A percentile compares a stretch with the other conserved stretches of the same genome.
phyloP scores from a whole-genome alignment of 30 jellyfish, hydroid and myxozoan genomes.

The Cassiopea andromeda region DNA sequence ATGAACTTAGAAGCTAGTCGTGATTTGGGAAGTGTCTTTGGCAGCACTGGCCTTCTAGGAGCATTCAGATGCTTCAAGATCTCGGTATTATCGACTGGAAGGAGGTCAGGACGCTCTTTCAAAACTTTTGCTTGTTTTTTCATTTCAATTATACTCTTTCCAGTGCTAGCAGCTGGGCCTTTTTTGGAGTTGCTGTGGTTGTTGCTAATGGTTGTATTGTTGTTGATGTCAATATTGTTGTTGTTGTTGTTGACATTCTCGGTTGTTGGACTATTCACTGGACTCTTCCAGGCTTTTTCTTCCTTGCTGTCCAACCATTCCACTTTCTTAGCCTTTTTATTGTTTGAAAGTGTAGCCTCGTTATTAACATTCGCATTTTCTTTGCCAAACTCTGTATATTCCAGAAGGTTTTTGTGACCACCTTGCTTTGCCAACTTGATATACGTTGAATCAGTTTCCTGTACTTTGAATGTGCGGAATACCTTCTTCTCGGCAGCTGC shows the following conservation, averaged over 20 bases:
- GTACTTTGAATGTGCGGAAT: constrained; percentile 75
- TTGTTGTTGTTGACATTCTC: constrained; percentile 4
- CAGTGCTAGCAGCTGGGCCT: background rate
- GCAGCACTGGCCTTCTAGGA: constrained; percentile 59
- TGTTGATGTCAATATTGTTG: constrained; percentile 9
- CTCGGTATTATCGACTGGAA: constrained; percentile 64
- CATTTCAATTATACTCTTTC: constrained; percentile 42
- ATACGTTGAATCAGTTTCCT: constrained; percentile 59
- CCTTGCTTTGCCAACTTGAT: constrained; percentile 75
- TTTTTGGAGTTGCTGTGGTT: background rate
- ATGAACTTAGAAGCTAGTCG: constrained; percentile 22
- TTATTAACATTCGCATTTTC: background rate
- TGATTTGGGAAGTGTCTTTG: constrained; percentile 29
- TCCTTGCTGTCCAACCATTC: constrained; percentile 17
- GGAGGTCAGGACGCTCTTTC: constrained; percentile 67
- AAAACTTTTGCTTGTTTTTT: constrained; percentile 30
- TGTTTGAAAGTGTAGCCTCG: background rate
- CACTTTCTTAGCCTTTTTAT: constrained; percentile 14
- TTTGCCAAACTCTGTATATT: constrained; percentile 42
- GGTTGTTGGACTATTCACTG: background rate
- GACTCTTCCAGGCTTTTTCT: background rate
- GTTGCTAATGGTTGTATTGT: background rate
- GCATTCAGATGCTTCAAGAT: constrained; percentile 65
- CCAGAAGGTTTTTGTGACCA: constrained; percentile 68
- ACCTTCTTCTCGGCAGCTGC: constrained; percentile 85